These are phyloP conservation scores for Echinarachnius parma DNA, from an alignment of 53 echinoderm and acorn worm species.

Conservation along the genomic window DNA sequence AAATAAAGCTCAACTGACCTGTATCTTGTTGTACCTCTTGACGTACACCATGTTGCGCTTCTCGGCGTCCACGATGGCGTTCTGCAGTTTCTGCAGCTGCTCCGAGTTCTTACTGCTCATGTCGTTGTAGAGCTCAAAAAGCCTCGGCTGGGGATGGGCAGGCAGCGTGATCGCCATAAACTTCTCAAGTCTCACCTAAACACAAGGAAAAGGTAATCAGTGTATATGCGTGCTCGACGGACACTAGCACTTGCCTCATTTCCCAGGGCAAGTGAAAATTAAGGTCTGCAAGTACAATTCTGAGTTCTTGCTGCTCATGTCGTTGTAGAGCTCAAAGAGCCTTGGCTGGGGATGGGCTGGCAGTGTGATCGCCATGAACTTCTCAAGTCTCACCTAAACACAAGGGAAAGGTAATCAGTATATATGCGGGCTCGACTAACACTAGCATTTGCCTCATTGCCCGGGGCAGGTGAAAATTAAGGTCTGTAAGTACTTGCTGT, in stretches of 20 bases:
- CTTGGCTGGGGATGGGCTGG: slow-evolving; percentile 87
- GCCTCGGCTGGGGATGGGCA: slow-evolving; percentile 80
- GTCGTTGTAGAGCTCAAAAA: slow-evolving; percentile 78
- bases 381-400: slow-evolving; percentile 67
- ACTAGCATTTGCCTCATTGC: too few species aligned
- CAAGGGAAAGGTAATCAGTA: too few species aligned
- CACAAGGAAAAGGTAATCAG: too few species aligned
- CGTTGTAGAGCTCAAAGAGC: slow-evolving; percentile 79
- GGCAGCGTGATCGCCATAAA: slow-evolving; percentile 84
- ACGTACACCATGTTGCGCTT: slow-evolving; percentile 88
- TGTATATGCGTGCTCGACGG: too few species aligned
- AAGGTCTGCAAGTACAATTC: too few species aligned
- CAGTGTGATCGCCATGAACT: slow-evolving; percentile 82
- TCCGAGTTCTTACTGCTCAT: slow-evolving; percentile 56
- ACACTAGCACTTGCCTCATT: too few species aligned
- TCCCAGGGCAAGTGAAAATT: too few species aligned
- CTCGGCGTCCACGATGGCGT: slow-evolving; percentile 84
- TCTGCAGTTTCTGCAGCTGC: slow-evolving; percentile 83
- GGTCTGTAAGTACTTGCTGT: slow-evolving; percentile 60
- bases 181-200: slow-evolving; percentile 73
- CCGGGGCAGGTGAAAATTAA: too few species aligned
- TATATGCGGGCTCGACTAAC: too few species aligned
- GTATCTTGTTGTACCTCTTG: slow-evolving; percentile 92
- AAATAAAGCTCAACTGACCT: slow-evolving; percentile 42
- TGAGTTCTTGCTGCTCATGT: slow-evolving; percentile 49